Evolutionary conservation across 2,888 invertebrate genomes (phyloP), one percentile per base, ranked within the genome.

Genomic region (Ormyrus nitidulus): DNA sequence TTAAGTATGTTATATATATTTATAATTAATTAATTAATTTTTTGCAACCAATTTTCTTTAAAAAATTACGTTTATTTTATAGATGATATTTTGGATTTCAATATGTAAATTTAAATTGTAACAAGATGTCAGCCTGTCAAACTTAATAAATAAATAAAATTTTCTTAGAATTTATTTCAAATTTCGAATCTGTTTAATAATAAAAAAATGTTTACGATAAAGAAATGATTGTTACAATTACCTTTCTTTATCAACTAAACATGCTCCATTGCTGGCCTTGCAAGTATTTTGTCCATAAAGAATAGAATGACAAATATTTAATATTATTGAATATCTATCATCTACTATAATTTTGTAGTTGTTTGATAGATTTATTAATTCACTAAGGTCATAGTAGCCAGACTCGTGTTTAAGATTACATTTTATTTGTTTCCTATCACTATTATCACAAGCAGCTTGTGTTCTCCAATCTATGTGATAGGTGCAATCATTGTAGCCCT

Each of bases 271-370:
- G 6, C 71, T 46, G 13, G n/a, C 44, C 7, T 53, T 62, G 53
- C 81, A 83, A 2, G 68, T n/a, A 11, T 73, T 70, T 46, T n/a
- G 34, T 70, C 77, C 54, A 81, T 84, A 87, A 72, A 89, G 85
- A 13, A 89, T 74, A 9, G 86, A 84, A 71, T 89, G 89, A 49
- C 90, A 90, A 10, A 90, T 84, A 82, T 90, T 90, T 11, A 90
- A 78, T 78, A 89, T 85, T 56, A 89, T 83, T 6, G 77, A 83
- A 1, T 54, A 46, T 5, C 6, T 59, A 51, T 85, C 79, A 75
- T 81, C 82, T 5, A 83, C 74, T 9, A 10, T 73, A 54, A 89
- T 81, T 61, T 83, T 66, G 82, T 90, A 89, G 84, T 90, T 90
- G 6, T 86, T 83, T 0, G 87, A 85, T 72, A 80, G 81, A 51